Base-by-base conservation (phyloP, 2,888 invertebrate genomes). In the Drosophila greeni region DNA sequence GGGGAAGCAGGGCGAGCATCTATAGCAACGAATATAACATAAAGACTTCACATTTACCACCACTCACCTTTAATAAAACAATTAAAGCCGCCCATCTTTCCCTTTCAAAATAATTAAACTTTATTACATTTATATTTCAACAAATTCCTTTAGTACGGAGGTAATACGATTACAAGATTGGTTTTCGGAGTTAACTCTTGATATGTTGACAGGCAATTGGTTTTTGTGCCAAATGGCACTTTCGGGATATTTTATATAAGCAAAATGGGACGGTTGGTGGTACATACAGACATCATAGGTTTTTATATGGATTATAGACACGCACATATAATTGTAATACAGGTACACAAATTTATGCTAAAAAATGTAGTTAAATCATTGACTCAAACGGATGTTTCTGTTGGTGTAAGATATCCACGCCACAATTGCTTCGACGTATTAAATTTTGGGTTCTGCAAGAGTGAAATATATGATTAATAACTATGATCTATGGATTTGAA, bases 11-110 rank as follows among this genome's bases (percentile, higher is more conserved):
- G 93, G 94, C 95, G 95, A 95, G 95, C 95, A 95, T 95, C 95
- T 95, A 87, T 87, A 95, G 95, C 95, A 95, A 95, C 95, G 95
- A 94, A 95, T 94, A 95, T 94, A 95, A 95, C 93, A 93, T 89
- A 88, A 89, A 89, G 89, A 89, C 89, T 89, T 87, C 86, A 89
- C 89, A n/a, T n/a, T n/a, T n/a, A n/a, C n/a, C n/a, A n/a, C n/a
- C 23, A 9, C 33, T 26, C 6, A 24, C 33, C n/a, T 61, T 39
- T 29, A 72, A 51, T 23, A 0, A 11, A 33, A 5, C 3, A 20
- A 20, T 20, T 33, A 33, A 48, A 48, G n/a, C 53, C 3, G 1
- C 26, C 2, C 7, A 0, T 11, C n/a, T 5, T 55, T 5, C 20
- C 31, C 36, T 53, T 9, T 23, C 16, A 40, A 77, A 60, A 57